Percentiles rank a stretch among this genome's conserved stretches.
Conservation (phyloP, 2,797 vertebrate species). For the Sitta carolinensis region DNA sequence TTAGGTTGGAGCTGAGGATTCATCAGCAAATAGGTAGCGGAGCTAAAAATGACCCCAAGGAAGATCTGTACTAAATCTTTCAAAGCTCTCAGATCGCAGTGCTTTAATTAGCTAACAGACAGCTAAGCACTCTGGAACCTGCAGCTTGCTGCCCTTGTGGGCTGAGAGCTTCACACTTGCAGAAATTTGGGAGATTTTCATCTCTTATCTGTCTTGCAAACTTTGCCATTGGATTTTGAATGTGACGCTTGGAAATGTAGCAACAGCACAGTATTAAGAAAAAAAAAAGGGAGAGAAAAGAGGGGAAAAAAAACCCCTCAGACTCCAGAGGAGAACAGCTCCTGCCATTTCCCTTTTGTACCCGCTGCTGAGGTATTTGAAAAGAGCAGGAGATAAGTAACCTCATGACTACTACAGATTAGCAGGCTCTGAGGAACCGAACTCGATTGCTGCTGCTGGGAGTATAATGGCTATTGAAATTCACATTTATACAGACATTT, state of each 20-base stretch:
- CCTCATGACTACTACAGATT: slow-evolving; percentile 63
- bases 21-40: neutral
- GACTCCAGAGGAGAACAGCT: slow-evolving; percentile 43
- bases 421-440: slow-evolving; percentile 41
- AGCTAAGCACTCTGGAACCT: neutral
- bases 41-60: slow-evolving; percentile 9
- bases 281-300: no score
- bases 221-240: slow-evolving; percentile 31
- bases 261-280: neutral
- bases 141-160: neutral
- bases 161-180: neutral
- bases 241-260: slow-evolving; percentile 42
- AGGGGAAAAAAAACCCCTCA: neutral
- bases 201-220: slow-evolving; percentile 46
- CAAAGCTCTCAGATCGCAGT: neutral
- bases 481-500: slow-evolving; percentile 52
- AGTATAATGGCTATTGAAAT: slow-evolving; percentile 60
- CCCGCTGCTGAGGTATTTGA: slow-evolving; percentile 44
- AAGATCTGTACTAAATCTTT: slow-evolving; percentile 26
- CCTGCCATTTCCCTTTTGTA: slow-evolving; percentile 62
- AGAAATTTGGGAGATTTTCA: slow-evolving; percentile 8
- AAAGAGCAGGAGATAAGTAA: slow-evolving; percentile 70
- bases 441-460: neutral
- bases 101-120: slow-evolving; percentile 20
- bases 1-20: neutral